These are phyloP conservation scores for Eupithecia exiguata DNA, from an alignment of 2,888 invertebrate genomes.

Conservation along the genomic window DNA sequence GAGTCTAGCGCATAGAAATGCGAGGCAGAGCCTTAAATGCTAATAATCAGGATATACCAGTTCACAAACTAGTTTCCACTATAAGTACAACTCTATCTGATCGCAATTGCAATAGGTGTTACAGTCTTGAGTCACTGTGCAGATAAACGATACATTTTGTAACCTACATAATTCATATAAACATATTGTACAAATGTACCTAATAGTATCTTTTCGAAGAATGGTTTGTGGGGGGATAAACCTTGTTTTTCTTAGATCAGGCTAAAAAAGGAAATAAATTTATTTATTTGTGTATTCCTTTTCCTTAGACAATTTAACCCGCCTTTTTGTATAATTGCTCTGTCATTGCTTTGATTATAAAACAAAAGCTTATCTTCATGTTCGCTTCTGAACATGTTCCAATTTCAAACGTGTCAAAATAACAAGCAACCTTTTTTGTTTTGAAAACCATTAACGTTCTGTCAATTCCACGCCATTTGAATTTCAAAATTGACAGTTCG, in stretches of 20 bases:
- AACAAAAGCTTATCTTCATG: background rate
- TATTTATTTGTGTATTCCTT: background rate
- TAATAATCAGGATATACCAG: constrained; percentile 16
- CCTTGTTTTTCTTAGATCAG: too few species aligned
- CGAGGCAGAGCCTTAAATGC: constrained; percentile 7
- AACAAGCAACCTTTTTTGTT: constrained; percentile 38
- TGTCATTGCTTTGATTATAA: background rate
- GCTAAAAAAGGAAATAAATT: background rate
- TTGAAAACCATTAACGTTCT: constrained; percentile 40
- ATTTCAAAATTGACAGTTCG: constrained; percentile 45
- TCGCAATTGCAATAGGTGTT: constrained; percentile 13
- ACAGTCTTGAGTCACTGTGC: constrained; percentile 7
- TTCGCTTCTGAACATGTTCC: constrained; percentile 6
- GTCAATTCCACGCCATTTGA: constrained; percentile 41
- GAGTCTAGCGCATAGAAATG: background rate
- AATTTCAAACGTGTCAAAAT: constrained; percentile 30
- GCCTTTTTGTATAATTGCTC: background rate
- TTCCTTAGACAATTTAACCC: too few species aligned
- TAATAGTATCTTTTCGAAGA: too few species aligned
- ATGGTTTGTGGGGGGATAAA: too few species aligned
- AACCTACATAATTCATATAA: background rate
- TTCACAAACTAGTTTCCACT: constrained; percentile 9
- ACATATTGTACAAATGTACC: background rate
- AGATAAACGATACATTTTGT: constrained; percentile 7
- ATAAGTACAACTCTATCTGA: background rate